Percentiles rank a stretch among this genome's conserved stretches.
phyloP scores from a whole-genome alignment of 2,113 vertebrate species.

The Lepisosteus oculatus region DNA sequence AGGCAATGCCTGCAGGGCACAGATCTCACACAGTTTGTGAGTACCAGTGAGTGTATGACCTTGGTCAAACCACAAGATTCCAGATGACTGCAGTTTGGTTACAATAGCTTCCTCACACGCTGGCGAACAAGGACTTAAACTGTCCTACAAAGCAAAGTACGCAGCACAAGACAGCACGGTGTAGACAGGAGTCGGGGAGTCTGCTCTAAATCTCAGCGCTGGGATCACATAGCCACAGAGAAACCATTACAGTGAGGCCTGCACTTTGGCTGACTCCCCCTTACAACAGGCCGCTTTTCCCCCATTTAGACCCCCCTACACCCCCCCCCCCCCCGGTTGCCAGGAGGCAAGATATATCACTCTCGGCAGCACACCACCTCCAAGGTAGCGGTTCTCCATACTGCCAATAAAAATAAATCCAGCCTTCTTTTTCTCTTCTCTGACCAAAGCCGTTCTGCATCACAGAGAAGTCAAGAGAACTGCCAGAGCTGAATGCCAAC shows the following conservation, averaged over 20 bases:
- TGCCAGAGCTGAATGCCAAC: constrained; percentile 57
- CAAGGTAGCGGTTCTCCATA: constrained; percentile 53
- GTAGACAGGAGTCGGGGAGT: constrained; percentile 58
- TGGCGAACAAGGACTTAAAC: neutral
- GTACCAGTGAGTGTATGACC: constrained; percentile 36
- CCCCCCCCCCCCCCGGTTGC: constrained; percentile 35
- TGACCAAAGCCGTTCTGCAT: constrained; percentile 40
- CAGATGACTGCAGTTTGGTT: constrained; percentile 31
- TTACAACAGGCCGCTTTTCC: constrained; percentile 38
- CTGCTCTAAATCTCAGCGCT: constrained; percentile 57
- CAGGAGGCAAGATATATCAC: constrained; percentile 63
- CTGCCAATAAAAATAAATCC: constrained; percentile 71
- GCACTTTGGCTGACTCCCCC: constrained; percentile 76
- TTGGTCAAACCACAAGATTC: constrained; percentile 27
- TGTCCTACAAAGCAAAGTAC: constrained; percentile 1
- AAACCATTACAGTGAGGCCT: constrained; percentile 61
- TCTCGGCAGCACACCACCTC: constrained; percentile 59
- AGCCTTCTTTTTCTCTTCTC: constrained; percentile 25
- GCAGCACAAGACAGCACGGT: constrained; percentile 22
- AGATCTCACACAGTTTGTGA: constrained; percentile 18
- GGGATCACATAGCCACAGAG: constrained; percentile 50
- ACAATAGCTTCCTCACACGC: constrained; percentile 21
- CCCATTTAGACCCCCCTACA: constrained; percentile 31
- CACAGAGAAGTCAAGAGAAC: constrained; percentile 37
- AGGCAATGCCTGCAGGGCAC: neutral